Evolutionary conservation across 1,140 invertebrate genomes (phyloP).

Genomic region (Trinorchestia longiramus): DNA sequence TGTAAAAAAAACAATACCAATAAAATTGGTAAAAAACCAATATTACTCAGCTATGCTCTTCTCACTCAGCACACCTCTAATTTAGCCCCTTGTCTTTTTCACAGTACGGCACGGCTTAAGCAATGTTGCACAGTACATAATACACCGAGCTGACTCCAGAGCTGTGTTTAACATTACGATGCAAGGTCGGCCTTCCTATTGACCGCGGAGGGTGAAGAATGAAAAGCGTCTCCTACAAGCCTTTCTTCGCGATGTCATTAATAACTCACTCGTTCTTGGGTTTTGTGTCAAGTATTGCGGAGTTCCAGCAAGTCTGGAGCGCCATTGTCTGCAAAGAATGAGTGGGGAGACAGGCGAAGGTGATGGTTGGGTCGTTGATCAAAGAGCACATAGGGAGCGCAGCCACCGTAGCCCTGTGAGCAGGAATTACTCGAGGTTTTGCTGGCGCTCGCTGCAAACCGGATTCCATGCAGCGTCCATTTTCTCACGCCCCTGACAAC

Average conservation of each 20-base stretch:
- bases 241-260: background rate
- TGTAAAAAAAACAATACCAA: too few relatives aligned
- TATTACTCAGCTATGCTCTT: background rate
- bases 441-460: background rate
- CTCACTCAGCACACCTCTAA: background rate
- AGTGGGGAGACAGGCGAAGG: background rate
- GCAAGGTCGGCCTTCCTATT: background rate
- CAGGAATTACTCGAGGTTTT: background rate
- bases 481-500: slow-evolving; percentile 13
- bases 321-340: background rate
- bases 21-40: too few relatives aligned
- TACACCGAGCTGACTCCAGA: background rate
- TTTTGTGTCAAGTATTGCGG: background rate
- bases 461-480: background rate
- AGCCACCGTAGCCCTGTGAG: background rate
- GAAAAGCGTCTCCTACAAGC: background rate
- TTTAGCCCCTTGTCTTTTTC: background rate
- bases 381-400: background rate
- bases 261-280: background rate
- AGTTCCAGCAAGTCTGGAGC: background rate
- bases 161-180: background rate
- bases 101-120: background rate
- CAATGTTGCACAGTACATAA: background rate
- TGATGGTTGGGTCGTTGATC: background rate
- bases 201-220: background rate